Evolutionary conservation across 2,113 vertebrate species (phyloP), one percentile per base, ranked within the genome.

Genomic region (Oreochromis spilurus): DNA sequence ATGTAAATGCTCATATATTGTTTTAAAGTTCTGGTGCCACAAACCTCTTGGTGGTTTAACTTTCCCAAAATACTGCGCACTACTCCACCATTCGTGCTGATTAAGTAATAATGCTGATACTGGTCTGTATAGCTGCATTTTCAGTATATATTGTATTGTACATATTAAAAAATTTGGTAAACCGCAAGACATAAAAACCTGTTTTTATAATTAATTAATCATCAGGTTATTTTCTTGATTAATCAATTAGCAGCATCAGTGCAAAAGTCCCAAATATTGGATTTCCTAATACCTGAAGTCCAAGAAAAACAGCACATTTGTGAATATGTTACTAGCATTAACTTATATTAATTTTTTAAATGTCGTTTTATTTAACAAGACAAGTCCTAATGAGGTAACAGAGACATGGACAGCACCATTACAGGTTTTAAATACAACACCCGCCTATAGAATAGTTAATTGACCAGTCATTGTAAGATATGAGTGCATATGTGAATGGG

Each of bases 1-100:
- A 84, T 79, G n/a, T 53, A 50, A 86, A 82, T 86, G 24, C 57
- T 90, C 45, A 84, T 85, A 88, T 87, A 82, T 55, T 45, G 72
- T 82, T 86, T 54, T 26, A 26, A 26, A 26, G 26, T 26, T 26
- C 26, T 26, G 26, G 26, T 26, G 26, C 26, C 26, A 26, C 26
- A 26, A 85, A 31, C 2, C 48, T 90, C 57, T 81, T 34, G 48
- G 52, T 57, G 55, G 43, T 91, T 84, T 84, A 45, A 50, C 53
- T 72, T 58, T 84, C 67, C n/a, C 38, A 45, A 86, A 87, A 91
- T 79, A 82, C 38, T 53, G 50, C 80, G 29, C 45, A 17, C 17
- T 10, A 12, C 26, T 31, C 21, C 7, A 88, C 36, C 43, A 7
- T 7, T 14, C 0, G 11, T 58, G 58, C 60, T 72, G 8, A 48